phyloP scores from a whole-genome alignment of 2,797 vertebrate species.

The Merluccius polli region DNA sequence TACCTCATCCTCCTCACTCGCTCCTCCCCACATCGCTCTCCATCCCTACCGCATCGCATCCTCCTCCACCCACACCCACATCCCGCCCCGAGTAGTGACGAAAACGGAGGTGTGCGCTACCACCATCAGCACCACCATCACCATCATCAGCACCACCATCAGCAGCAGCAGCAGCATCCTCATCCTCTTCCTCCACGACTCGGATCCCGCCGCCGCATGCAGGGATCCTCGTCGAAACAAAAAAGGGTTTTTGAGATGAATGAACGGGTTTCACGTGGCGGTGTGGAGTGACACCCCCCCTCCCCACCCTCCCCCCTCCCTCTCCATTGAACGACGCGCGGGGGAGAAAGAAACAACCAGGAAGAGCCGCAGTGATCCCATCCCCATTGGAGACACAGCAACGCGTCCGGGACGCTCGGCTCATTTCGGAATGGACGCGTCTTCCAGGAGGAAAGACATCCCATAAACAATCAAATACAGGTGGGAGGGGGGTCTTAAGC shows the following conservation, averaged over 20 bases:
- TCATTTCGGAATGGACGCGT: background rate
- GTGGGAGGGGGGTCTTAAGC: too few relatives aligned
- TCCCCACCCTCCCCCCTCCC: too few relatives aligned
- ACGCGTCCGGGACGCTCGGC: too few relatives aligned
- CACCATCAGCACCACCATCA: background rate
- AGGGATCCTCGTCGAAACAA: background rate
- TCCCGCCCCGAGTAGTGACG: slow-evolving; percentile 51
- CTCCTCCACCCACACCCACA: slow-evolving; percentile 52
- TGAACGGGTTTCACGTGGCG: background rate
- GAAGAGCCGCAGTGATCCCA: background rate
- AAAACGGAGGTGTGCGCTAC: slow-evolving; percentile 40
- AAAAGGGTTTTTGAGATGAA: background rate
- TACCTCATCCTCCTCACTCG: background rate
- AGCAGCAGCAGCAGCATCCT: slow-evolving; percentile 21
- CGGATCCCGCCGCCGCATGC: background rate
- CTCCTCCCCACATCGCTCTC: background rate
- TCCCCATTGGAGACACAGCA: too few relatives aligned
- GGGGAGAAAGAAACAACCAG: too few relatives aligned
- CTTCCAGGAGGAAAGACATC: background rate
- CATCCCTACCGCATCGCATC: slow-evolving; percentile 36
- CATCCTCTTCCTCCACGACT: slow-evolving; percentile 6
- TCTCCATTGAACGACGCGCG: too few relatives aligned
- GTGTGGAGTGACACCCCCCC: background rate
- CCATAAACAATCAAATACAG: too few relatives aligned
- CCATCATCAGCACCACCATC: slow-evolving; percentile 21